Base-by-base conservation (phyloP, 2,113 vertebrate species). In the Turnix velox region DNA sequence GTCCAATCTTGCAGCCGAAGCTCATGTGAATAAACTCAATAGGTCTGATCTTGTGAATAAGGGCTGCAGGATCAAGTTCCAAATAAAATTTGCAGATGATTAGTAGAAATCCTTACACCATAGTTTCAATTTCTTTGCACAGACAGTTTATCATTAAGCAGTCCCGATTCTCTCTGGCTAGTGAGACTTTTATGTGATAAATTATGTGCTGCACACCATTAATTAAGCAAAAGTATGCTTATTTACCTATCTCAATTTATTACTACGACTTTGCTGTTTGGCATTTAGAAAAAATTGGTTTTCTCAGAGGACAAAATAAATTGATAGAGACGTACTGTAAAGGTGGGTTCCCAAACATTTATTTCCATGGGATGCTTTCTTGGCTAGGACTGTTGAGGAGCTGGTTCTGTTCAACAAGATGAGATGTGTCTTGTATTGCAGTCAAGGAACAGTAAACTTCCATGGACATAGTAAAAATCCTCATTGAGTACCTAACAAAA, bases 11-110 rank as follows among this genome's bases (percentile, higher is more conserved):
- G 90, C 95, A 96, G 90, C 92, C 95, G 87, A 84, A 95, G 90
- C 95, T 95, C 61, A 61, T 96, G 96, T 95, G 93, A 96, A 96
- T 96, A 94, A 96, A 92, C 94, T 96, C 93, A 95, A 95, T 96
- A 95, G 93, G 92, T 95, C 93, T 96, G 92, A 95, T 95, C 96
- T 95, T 94, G 54, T 96, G 92, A 95, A 96, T 94, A 91, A 93
- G 95, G 87, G 79, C 90, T 92, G 86, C 72, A 84, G 95, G 96
- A 96, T 96, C 95, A 96, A 96, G 86, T 95, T 96, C 89, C 86
- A 96, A 87, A 90, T 90, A 84, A 93, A 94, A 95, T 94, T 87
- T 93, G 90, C 90, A 93, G 88, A 95, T 95, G 76, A 90, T 92
- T 92, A 87, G 73, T 93, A 93, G 80, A 92, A 95, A 90, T 88